Conservation (phyloP, 1,140 invertebrate species). For the Drosophila kanapiae region DNA sequence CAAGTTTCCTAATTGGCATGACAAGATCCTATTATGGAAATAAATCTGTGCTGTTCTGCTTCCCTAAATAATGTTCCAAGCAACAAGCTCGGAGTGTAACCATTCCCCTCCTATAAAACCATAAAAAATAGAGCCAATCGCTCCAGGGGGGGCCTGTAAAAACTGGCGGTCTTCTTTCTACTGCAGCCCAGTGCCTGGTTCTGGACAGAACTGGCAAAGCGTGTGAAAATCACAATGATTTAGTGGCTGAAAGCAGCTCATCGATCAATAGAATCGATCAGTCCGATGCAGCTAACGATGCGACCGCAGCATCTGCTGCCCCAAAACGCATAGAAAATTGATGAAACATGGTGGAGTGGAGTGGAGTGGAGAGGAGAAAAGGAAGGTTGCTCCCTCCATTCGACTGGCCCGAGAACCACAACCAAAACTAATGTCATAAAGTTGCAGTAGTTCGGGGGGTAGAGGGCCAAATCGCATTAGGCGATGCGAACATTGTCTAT, state of each 20-base stretch:
- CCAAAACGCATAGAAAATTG: conserved; percentile 56
- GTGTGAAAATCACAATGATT: conserved; percentile 64
- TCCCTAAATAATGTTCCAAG: conserved; percentile 9
- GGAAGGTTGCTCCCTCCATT: neutral
- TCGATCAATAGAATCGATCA: conserved; percentile 58
- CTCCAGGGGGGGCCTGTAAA: conserved; percentile 20
- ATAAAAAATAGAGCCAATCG: conserved; percentile 26
- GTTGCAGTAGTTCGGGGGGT: conserved; percentile 42
- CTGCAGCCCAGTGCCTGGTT: conserved; percentile 10
- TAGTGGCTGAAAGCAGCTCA: conserved; percentile 53
- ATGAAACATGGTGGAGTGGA: conserved; percentile 32
- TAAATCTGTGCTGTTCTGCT: too few relatives aligned
- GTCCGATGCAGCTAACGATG: conserved; percentile 41
- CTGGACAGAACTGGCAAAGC: conserved; percentile 33
- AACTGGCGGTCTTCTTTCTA: conserved; percentile 11
- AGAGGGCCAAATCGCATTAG: conserved; percentile 52
- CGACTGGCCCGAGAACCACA: conserved; percentile 30
- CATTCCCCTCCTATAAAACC: conserved; percentile 9
- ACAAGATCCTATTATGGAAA: neutral
- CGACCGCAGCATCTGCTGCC: conserved; percentile 38
- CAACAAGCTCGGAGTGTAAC: neutral
- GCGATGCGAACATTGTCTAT: conserved; percentile 54
- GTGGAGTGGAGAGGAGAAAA: neutral
- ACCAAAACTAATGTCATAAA: conserved; percentile 64
- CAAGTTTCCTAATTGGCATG: neutral